Conservation (phyloP, 1,140 invertebrate genomes). For the Propsilocerus akamusi region DNA sequence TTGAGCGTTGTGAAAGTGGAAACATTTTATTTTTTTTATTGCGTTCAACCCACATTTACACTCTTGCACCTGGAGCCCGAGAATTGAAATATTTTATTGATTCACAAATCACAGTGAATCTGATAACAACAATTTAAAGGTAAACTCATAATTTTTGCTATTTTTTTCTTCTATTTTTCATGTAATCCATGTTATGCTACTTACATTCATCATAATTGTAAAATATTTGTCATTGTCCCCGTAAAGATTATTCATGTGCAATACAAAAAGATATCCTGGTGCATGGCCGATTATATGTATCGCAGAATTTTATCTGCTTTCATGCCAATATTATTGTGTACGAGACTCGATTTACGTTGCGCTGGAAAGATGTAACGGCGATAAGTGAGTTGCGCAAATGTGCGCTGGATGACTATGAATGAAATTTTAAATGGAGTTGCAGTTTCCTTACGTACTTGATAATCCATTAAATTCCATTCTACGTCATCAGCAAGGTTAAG, state of each 20-base stretch:
- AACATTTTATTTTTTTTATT: too few relatives aligned
- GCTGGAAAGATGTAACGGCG: slow-evolving; percentile 76
- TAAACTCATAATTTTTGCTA: too few relatives aligned
- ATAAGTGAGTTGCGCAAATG: slow-evolving; percentile 59
- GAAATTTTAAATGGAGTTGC: neutral
- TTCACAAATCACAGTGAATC: too few relatives aligned
- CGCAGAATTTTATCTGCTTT: slow-evolving; percentile 86
- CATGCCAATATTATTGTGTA: slow-evolving; percentile 90
- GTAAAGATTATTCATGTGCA: slow-evolving; percentile 88
- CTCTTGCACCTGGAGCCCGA: too few relatives aligned
- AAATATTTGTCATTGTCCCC: too few relatives aligned
- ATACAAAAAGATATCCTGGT: slow-evolving; percentile 83
- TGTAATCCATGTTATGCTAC: slow-evolving; percentile 6
- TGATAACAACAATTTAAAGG: too few relatives aligned
- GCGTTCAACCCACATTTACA: too few relatives aligned
- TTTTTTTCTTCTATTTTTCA: neutral
- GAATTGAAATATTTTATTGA: too few relatives aligned
- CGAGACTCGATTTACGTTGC: slow-evolving; percentile 67
- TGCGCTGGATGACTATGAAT: neutral
- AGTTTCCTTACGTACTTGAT: neutral
- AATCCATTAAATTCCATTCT: neutral
- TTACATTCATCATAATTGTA: too few relatives aligned
- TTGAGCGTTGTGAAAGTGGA: too few relatives aligned
- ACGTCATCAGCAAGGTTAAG: neutral
- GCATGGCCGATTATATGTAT: slow-evolving; percentile 81